phyloP scores from a whole-genome alignment of 2,888 invertebrate genomes.

The Aleiodes testaceus region DNA sequence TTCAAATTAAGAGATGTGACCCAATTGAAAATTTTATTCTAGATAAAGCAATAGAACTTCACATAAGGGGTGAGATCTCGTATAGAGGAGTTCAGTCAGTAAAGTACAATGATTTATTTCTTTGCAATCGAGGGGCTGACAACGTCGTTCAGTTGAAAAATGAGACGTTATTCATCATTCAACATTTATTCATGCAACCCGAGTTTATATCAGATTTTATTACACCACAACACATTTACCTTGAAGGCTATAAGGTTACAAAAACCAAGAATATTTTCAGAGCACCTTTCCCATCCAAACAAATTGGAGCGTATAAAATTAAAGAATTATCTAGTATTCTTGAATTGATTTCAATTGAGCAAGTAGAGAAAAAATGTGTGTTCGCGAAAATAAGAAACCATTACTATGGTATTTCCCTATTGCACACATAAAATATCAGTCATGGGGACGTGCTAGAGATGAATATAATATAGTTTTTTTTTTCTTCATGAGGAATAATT shows the following conservation, averaged over 20 bases:
- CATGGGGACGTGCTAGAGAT: too few relatives aligned
- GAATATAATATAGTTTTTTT: too few relatives aligned
- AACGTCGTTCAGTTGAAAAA: conserved; percentile 20
- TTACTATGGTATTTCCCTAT: conserved; percentile 4
- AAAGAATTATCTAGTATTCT: neutral
- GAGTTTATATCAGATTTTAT: conserved; percentile 6
- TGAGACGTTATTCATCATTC: conserved; percentile 12
- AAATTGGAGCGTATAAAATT: conserved; percentile 21
- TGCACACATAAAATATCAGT: neutral
- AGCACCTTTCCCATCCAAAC: conserved; percentile 23
- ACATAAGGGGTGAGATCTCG: neutral
- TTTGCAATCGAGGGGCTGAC: neutral
- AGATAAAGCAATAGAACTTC: neutral
- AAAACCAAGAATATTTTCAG: conserved; percentile 4
- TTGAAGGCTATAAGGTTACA: neutral
- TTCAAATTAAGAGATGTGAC: conserved; percentile 27
- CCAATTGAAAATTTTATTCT: neutral
- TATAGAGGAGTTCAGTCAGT: neutral
- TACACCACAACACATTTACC: conserved; percentile 25
- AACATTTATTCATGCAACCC: conserved; percentile 44
- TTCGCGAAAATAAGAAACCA: neutral
- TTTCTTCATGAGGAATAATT: too few relatives aligned
- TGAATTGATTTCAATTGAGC: neutral
- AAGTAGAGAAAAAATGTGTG: conserved; percentile 23
- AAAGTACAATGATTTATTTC: neutral